Conservation (phyloP, 1,140 invertebrate species). For the Plutomurus gul region DNA sequence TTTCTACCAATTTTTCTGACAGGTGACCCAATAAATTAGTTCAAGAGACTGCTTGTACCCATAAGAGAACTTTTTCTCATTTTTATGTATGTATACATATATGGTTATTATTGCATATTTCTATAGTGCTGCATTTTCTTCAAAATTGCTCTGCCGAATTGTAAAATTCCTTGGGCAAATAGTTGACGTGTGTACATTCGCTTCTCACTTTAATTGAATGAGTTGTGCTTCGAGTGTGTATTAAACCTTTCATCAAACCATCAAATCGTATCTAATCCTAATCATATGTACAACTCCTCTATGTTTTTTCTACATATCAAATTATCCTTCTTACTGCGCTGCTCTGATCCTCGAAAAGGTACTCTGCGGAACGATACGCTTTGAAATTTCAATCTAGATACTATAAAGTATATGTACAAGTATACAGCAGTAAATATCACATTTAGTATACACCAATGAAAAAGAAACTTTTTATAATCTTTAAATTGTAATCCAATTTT, state of each 20-base stretch:
- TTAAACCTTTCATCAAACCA: neutral
- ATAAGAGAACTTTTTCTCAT: neutral
- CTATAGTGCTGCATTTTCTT: too few relatives aligned
- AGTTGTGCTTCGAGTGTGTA: neutral
- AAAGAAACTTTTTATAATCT: neutral
- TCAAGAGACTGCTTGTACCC: neutral
- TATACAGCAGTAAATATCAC: neutral
- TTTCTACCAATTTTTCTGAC: constrained; percentile 19
- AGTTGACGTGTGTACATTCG: neutral
- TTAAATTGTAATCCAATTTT: neutral
- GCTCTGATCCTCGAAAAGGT: neutral
- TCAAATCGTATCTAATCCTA: neutral
- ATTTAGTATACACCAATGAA: neutral
- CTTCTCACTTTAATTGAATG: neutral
- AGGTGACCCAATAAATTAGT: neutral
- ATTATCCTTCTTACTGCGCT: neutral
- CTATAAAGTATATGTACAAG: too few relatives aligned
- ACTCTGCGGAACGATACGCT: neutral
- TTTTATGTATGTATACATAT: neutral
- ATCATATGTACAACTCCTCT: too few relatives aligned
- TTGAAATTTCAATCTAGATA: too few relatives aligned
- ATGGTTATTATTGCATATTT: too few relatives aligned
- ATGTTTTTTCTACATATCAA: neutral
- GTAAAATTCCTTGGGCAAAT: neutral
- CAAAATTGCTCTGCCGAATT: too few relatives aligned